Evolutionary conservation across 1,140 invertebrate genomes (phyloP), one percentile per base, ranked within the genome.

Genomic region (Acyrthosiphon pisum): DNA sequence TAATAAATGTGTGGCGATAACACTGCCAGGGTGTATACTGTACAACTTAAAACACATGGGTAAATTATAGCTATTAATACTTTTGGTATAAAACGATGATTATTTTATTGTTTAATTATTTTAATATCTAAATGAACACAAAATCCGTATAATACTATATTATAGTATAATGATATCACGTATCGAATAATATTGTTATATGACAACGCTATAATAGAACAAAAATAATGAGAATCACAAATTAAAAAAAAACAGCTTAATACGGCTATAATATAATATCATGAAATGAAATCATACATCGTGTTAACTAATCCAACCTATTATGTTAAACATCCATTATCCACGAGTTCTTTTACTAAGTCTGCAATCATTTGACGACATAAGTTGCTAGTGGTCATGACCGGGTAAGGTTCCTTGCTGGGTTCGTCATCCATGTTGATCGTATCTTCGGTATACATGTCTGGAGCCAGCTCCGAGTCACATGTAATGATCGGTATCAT

Each of bases 401-500:
- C 95, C 0, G 95, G 95, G 37, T 94, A 95, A 14, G 94, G 94
- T 81, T 94, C 94, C 14, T 94, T 94, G 48, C 26, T 86, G 48
- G 91, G 81, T 44, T 41, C 81, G 76, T 81, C 81, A 23, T 83
- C 81, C 23, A 50, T 7, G 48, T 41, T 53, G 9, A 50, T 41
- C 14, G 91, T 95, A 93, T 95, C 95, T 41, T 95, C 95, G 94
- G 96, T 96, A 94, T 97, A 97, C 93, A 97, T 94, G 94, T 97
- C 97, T 0, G 97, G 97, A 0, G 97, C 97, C 94, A 97, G 96
- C 88, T 97, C 96, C 56, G 97, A 97, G 35, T 96, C 96, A 93
- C 97, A 97, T 0, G 96, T 97, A 94, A 96, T 97, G 44, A 97
- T n/a, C 20, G 97, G 97, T 93, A 97, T 96, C 94, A 97, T 97